Evolutionary conservation across 2,113 vertebrate genomes (phyloP).

Genomic region (Orthonyx spaldingii): DNA sequence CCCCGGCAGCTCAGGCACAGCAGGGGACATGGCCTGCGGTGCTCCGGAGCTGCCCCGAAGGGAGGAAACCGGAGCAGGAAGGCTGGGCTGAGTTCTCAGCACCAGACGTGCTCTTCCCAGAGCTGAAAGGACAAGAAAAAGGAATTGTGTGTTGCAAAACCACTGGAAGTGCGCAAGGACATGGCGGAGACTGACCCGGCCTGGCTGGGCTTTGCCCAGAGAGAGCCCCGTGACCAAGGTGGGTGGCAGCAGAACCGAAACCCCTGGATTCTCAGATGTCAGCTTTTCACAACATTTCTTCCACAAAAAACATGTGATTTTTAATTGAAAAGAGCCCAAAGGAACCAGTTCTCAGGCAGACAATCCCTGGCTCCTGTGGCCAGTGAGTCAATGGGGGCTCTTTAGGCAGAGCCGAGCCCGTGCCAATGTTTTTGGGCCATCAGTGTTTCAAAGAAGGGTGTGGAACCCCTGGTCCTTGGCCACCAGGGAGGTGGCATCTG

Average conservation of each 20-base stretch:
- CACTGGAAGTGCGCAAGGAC: fast-evolving
- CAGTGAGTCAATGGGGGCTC: background rate
- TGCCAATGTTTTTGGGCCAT: background rate
- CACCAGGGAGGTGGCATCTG: background rate
- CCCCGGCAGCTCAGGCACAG: background rate
- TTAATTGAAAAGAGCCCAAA: background rate
- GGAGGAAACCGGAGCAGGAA: background rate
- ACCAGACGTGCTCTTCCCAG: background rate
- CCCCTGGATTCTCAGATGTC: background rate
- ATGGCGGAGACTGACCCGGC: fast-evolving
- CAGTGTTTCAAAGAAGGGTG: background rate
- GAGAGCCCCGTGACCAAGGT: fast-evolving
- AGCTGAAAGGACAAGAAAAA: background rate
- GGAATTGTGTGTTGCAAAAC: background rate
- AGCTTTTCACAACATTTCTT: background rate
- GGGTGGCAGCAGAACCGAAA: fast-evolving
- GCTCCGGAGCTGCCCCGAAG: fast-evolving
- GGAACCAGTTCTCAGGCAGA: background rate
- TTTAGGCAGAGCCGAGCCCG: background rate
- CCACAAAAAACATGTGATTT: background rate
- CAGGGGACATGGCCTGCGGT: fast-evolving
- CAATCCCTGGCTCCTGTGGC: background rate
- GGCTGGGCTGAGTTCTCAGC: background rate
- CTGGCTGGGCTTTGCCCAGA: background rate
- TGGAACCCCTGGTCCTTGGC: background rate